phyloP scores from a whole-genome alignment of 2,113 vertebrate genomes.

The Xiphophorus couchianus region DNA sequence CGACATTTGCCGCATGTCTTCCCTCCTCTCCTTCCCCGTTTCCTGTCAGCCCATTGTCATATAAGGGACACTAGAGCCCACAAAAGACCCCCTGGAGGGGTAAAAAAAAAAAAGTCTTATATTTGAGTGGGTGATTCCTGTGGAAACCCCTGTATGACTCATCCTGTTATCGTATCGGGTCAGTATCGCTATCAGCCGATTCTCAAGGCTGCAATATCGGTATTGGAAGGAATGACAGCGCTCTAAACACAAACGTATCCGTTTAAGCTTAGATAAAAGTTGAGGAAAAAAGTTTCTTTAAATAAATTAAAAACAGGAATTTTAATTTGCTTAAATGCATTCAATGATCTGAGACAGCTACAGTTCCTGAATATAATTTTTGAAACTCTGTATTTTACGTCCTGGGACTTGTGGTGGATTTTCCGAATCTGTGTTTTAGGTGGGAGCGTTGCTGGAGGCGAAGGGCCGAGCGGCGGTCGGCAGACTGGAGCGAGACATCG shows the following conservation, averaged over 20 bases:
- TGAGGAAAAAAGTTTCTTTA: neutral
- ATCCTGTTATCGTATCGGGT: too few relatives aligned
- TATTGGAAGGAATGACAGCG: neutral
- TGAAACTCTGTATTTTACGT: too few relatives aligned
- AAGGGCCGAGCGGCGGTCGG: conserved; percentile 59
- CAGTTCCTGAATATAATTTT: neutral
- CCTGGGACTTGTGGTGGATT: neutral
- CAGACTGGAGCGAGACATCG: conserved; percentile 53
- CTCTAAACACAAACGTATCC: neutral
- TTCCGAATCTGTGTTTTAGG: conserved; percentile 27
- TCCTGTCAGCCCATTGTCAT: too few relatives aligned
- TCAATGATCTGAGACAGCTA: neutral
- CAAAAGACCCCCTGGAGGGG: too few relatives aligned
- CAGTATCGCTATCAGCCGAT: too few relatives aligned
- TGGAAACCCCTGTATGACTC: too few relatives aligned
- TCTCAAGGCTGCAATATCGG: too few relatives aligned
- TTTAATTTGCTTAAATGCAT: neutral
- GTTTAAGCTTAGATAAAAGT: neutral
- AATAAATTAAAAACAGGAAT: neutral
- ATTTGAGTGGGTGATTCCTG: too few relatives aligned
- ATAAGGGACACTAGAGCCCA: too few relatives aligned
- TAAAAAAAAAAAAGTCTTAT: too few relatives aligned
- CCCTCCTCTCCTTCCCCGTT: too few relatives aligned
- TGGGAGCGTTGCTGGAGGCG: conserved; percentile 58
- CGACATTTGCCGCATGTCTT: too few relatives aligned